phyloP scores from a whole-genome alignment of 2,113 vertebrate genomes.

The Chlamydotis undulata region DNA sequence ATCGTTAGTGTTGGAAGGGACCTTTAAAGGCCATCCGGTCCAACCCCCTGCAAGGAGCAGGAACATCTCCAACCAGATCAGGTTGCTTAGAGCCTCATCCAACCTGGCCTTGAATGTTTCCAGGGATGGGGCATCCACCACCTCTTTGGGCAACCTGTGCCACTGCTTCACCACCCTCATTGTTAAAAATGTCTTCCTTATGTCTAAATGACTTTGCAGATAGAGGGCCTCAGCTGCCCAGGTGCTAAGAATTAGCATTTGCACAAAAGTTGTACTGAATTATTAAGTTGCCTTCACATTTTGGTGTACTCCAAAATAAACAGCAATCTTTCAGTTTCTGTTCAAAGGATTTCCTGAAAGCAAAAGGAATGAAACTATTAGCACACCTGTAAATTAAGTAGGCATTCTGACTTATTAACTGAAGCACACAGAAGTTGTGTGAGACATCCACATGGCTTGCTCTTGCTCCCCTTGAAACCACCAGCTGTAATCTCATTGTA shows the following conservation, averaged over 20 bases:
- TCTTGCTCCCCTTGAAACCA: not conserved
- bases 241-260: not conserved
- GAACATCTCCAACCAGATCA: no score
- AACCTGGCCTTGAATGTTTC: no score
- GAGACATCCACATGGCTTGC: not conserved
- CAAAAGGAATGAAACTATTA: not conserved
- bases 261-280: not conserved
- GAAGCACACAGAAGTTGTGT: not conserved
- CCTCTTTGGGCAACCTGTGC: no score
- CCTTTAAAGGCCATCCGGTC: no score
- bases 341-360: not conserved
- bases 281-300: not conserved
- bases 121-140: no score
- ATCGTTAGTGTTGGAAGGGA: no score
- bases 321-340: not conserved
- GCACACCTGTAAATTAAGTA: not conserved
- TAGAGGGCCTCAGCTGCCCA: not conserved
- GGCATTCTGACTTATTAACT: not conserved
- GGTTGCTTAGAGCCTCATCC: no score
- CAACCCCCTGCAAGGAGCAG: no score
- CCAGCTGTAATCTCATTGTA: not conserved
- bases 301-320: not conserved
- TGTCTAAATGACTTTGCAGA: not conserved
- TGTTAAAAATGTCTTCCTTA: not conserved
- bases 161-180: no score